Percentiles rank a stretch among this genome's conserved stretches.
These are phyloP conservation scores for Bathynomus jamesi DNA, from an alignment of 1,140 invertebrate genomes.

Conservation along the genomic window DNA sequence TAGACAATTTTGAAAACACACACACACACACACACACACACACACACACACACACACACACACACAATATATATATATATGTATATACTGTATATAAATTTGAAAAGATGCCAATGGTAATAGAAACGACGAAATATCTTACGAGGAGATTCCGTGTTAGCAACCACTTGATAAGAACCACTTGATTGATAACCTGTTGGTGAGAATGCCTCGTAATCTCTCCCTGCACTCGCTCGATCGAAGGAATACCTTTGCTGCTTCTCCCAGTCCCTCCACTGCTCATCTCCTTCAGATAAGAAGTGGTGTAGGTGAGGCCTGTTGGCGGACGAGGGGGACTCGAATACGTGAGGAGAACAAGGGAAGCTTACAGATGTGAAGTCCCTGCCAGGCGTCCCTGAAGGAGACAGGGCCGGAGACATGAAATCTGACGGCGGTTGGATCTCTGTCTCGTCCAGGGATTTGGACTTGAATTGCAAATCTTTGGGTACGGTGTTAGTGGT, in stretches of 20 bases:
- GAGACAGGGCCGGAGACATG: background rate
- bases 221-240: background rate
- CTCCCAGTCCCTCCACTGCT: background rate
- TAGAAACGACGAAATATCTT: background rate
- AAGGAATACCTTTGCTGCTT: background rate
- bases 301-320: background rate
- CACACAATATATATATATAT: no score
- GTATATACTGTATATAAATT: no score
- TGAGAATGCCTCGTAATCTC: background rate
- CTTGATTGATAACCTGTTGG: background rate
- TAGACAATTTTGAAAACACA: no score
- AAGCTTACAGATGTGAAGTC: background rate
- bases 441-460: background rate
- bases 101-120: no score
- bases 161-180: background rate
- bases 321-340: background rate
- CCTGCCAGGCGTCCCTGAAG: background rate
- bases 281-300: background rate
- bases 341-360: background rate
- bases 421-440: background rate
- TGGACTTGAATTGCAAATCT: background rate
- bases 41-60: no score
- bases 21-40: no score
- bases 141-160: background rate
- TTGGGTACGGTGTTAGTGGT: background rate